These are phyloP conservation scores for Epinephelus fuscoguttatus DNA, from an alignment of 2,113 vertebrate genomes.

Conservation along the genomic window DNA sequence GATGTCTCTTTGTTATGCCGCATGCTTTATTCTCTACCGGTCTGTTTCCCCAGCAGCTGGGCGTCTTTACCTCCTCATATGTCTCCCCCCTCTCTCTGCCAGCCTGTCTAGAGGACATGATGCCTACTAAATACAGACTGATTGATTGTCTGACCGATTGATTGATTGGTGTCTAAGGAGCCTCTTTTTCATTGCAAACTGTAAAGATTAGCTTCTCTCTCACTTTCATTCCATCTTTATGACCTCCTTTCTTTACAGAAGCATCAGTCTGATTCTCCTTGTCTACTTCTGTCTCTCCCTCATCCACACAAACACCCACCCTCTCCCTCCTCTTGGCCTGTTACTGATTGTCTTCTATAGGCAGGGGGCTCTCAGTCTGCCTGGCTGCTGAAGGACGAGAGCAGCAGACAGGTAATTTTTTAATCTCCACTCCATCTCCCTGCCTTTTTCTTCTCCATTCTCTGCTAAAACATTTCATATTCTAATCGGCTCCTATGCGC, in stretches of 20 bases:
- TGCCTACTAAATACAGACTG: slow-evolving; percentile 64
- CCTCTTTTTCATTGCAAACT: slow-evolving; percentile 60
- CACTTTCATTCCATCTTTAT: slow-evolving; percentile 24
- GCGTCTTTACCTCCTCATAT: slow-evolving; percentile 16
- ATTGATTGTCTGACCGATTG: slow-evolving; percentile 65
- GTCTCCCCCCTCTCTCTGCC: slow-evolving; percentile 31
- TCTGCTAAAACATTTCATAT: slow-evolving; percentile 83
- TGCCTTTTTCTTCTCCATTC: slow-evolving; percentile 69
- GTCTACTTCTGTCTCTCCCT: slow-evolving; percentile 35
- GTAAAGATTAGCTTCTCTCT: slow-evolving; percentile 67
- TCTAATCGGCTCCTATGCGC: slow-evolving; percentile 71
- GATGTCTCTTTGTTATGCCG: slow-evolving; percentile 13
- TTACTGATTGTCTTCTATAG: slow-evolving; percentile 67
- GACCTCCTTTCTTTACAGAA: slow-evolving; percentile 29
- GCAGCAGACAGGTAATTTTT: slow-evolving; percentile 83
- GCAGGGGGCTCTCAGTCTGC: slow-evolving; percentile 51
- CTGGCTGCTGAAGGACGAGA: slow-evolving; percentile 75
- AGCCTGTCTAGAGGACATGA: slow-evolving; percentile 45
- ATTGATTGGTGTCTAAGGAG: slow-evolving; percentile 67
- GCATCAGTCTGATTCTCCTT: slow-evolving; percentile 42
- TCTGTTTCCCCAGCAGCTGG: slow-evolving; percentile 18
- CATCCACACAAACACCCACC: slow-evolving; percentile 15
- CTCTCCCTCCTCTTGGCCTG: slow-evolving; percentile 12
- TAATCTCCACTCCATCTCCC: slow-evolving; percentile 81
- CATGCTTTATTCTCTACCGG: neutral